Evolutionary conservation across 2,113 vertebrate species (phyloP).

Genomic region (Crotophaga sulcirostris): DNA sequence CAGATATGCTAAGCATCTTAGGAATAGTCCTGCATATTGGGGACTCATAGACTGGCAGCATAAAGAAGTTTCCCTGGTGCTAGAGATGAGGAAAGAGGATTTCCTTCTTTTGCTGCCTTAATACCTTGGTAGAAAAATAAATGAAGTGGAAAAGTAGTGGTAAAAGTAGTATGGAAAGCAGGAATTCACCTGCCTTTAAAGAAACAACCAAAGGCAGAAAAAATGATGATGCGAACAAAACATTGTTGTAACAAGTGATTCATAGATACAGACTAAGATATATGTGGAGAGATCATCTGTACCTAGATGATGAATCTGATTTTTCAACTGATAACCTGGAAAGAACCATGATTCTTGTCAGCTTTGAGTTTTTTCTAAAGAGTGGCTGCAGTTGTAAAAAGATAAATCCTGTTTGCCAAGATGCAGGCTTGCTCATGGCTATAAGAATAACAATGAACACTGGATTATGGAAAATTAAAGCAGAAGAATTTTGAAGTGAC

Average conservation of each 20-base stretch:
- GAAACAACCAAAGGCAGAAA: neutral
- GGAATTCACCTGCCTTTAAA: neutral
- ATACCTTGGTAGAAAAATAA: neutral
- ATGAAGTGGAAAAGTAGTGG: neutral
- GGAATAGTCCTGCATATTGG: neutral
- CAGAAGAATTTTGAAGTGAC: neutral
- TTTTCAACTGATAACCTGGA: neutral
- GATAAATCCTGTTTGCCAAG: neutral
- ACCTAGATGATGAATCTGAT: neutral
- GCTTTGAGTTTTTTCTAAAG: neutral
- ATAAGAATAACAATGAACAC: neutral
- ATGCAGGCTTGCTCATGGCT: neutral
- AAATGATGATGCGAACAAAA: neutral
- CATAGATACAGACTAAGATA: neutral
- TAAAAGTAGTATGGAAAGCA: neutral
- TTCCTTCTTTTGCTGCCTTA: neutral
- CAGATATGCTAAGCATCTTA: neutral
- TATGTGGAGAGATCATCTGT: neutral
- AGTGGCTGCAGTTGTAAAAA: neutral
- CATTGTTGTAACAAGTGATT: neutral
- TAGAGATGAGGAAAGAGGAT: neutral
- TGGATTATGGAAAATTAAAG: neutral
- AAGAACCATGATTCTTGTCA: neutral
- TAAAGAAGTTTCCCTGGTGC: neutral
- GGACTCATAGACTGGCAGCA: neutral